phyloP scores from a whole-genome alignment of 2,113 vertebrate species.

The Oryzias melastigma region DNA sequence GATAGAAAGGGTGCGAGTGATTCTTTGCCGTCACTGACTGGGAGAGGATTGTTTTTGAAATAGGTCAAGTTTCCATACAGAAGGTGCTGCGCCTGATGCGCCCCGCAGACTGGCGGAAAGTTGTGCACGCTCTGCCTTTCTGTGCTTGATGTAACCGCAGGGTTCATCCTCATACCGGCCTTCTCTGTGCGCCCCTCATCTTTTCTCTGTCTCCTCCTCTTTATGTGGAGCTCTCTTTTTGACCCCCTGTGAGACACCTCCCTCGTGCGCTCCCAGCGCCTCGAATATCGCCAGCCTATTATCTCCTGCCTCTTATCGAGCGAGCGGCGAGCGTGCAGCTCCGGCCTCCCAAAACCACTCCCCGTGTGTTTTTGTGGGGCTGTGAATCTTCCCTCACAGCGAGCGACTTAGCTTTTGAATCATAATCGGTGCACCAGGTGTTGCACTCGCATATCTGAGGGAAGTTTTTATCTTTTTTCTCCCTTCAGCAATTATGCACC shows the following conservation, averaged over 20 bases:
- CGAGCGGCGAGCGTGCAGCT: conserved; percentile 18
- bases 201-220: conserved; percentile 4
- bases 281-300: conserved; percentile 51
- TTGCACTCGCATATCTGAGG: background rate
- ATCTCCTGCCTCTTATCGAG: conserved; percentile 32
- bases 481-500: background rate
- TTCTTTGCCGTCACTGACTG: conserved; percentile 31
- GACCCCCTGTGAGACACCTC: conserved; percentile 8
- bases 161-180: conserved; percentile 32
- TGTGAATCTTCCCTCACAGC: conserved; percentile 13
- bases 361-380: background rate
- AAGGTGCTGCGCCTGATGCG: conserved; percentile 34
- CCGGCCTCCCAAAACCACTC: conserved; percentile 17
- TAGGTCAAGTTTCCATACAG: conserved; percentile 42
- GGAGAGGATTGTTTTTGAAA: conserved; percentile 63
- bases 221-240: background rate
- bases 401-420: conserved; percentile 2
- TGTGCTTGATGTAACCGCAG: conserved; percentile 41
- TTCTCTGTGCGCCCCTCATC: conserved; percentile 26
- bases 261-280: conserved; percentile 39
- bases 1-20: conserved; percentile 11
- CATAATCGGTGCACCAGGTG: background rate
- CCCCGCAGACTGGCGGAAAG: conserved; percentile 47
- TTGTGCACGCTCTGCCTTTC: conserved; percentile 18
- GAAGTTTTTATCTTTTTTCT: background rate